Base-by-base conservation (phyloP, 2,888 invertebrate genomes). In the Epinotia demarniana region DNA sequence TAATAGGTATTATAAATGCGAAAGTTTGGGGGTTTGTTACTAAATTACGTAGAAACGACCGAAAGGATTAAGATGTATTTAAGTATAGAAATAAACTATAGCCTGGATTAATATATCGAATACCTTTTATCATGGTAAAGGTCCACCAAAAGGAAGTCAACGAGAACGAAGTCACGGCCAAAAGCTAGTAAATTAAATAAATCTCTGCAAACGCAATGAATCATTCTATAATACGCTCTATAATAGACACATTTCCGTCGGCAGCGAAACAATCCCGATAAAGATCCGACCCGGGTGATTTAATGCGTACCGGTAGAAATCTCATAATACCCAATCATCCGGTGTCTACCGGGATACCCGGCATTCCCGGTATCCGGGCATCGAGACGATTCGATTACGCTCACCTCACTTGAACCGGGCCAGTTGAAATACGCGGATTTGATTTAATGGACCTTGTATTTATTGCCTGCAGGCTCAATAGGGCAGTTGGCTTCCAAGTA, bases 251-350 rank as follows among this genome's bases (percentile, higher is more conserved):
- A 81, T 84, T 85, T 84, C 83, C 81, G 79, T 77, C 76, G 74
- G 33, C 33, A 61, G 39, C 46, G 73, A 69, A 66, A 77, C 71
- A 77, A 72, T 78, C 82, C 78, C 79, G 80, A 82, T 82, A 84
- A 81, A 81, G 80, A 78, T 80, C 82, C 79, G 81, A 76, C 78
- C 63, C 58, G 67, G 83, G 88, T 90, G 92, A 92, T 92, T 92
- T 91, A 92, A 90, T 90, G 86, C 83, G 80, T 75, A 83, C 83
- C 82, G 82, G 77, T 81, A 80, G 82, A 88, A 92, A 92, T 93
- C 92, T 91, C 86, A 87, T 92, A 92, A 92, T 90, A 92, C 91
- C 92, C 93, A 92, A 92, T 92, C 90, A 90, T 91, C 87, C 88
- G 83, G 78, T 72, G 66, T 72, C 81, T 82, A 88, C 86, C 67